A percentile compares a stretch with the other conserved stretches of the same genome.
Evolutionary conservation across 2,113 vertebrate genomes (phyloP).

Genomic region (Aix galericulata): DNA sequence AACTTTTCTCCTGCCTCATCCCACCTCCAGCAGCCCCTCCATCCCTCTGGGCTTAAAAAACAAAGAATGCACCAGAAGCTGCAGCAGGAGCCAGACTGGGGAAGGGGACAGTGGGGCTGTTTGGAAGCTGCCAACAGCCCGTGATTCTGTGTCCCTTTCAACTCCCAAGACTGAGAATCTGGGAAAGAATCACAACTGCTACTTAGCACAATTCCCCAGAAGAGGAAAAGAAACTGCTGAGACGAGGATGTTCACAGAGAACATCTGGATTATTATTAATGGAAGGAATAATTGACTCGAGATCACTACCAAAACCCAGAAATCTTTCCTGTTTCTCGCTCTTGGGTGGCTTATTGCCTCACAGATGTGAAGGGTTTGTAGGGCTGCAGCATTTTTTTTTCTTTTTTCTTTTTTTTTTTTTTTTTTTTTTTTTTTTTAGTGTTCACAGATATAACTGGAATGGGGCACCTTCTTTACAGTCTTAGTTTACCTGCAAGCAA

Average conservation of each 20-base stretch:
- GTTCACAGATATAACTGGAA: not conserved
- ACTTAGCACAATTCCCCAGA: not conserved
- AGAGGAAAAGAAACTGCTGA: not conserved
- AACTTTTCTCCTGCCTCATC: constrained; percentile 8
- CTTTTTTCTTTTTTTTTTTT: too few relatives aligned
- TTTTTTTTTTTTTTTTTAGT: too few relatives aligned
- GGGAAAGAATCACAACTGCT: not conserved
- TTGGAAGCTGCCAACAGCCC: not conserved
- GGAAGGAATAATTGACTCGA: not conserved
- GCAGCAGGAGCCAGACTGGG: not conserved
- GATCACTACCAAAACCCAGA: not conserved
- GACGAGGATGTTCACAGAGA: not conserved
- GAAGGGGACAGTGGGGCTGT: not conserved
- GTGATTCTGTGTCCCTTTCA: not conserved
- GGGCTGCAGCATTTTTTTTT: not conserved
- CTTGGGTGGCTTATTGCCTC: not conserved
- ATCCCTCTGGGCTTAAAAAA: not conserved
- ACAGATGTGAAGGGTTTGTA: too few relatives aligned
- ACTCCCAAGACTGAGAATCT: not conserved
- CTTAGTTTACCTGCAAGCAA: not conserved
- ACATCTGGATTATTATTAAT: not conserved
- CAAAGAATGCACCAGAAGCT: not conserved
- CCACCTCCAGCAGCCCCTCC: constrained; percentile 23
- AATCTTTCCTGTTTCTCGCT: not conserved
- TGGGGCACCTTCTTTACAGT: not conserved